Base-by-base conservation (phyloP, 2,113 vertebrate genomes). In the Phyllopteryx taeniolatus region DNA sequence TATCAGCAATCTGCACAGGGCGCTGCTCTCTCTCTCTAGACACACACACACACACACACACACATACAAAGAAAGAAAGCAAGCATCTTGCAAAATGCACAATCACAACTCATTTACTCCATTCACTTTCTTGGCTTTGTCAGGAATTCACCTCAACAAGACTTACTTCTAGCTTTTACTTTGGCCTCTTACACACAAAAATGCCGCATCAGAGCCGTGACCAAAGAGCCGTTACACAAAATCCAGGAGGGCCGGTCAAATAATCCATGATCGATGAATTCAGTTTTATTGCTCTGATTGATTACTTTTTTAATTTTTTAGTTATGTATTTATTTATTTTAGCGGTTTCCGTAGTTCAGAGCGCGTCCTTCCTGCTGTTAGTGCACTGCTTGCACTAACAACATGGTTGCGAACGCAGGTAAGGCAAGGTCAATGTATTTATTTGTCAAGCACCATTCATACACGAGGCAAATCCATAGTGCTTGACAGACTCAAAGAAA, bases 1-100 rank as follows among this genome's bases (percentile, higher is more conserved):
- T 92, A 93, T 93, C 91, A 92, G 91, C 91, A 91, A 89, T 92
- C 88, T 91, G 75, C 78, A 88, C 83, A 78, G 77, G 83, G 84
- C 80, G 56, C 85, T 90, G 84, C 87, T 89, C 80, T 86, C 89
- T 90, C 85, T 27, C 27, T 27, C 27, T 20, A 43, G 39, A n/a
- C 4, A n/a, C 62, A 6, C 62, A 13, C 22, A 13, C 11, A 59
- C 39, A 43, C 62, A n/a, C 4, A n/a, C 62, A 6, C 62, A 13
- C 22, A 13, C 11, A 59, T 9, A 57, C n/a, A 22, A n/a, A 27
- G 11, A 33, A 3, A 14, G 31, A 17, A 61, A 35, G 59, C 15
- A 35, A 19, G 31, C 59, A 8, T 14, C 31, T 61, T 35, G 31
- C 59, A 35, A 61, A 61, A 61, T 35, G 59, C 59, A 39, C 49